These are phyloP conservation scores for Cotesia glomerata DNA, from an alignment of 1,140 invertebrate genomes.

Conservation along the genomic window DNA sequence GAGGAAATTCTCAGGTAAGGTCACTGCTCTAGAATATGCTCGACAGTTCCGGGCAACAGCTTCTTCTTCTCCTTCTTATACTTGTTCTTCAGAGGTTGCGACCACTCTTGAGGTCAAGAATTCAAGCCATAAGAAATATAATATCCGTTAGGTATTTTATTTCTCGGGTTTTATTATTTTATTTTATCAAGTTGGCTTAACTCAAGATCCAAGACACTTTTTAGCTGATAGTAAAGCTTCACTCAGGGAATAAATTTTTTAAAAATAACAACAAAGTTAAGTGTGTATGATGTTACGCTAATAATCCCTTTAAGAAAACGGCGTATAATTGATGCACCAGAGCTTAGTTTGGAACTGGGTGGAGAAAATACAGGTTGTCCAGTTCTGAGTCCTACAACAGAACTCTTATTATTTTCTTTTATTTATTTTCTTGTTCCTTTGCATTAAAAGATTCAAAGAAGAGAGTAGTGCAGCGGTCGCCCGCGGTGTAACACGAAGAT, in stretches of 20 bases:
- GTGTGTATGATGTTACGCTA: constrained; percentile 41
- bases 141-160: constrained; percentile 5
- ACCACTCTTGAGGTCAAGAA: constrained; percentile 11
- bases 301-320: constrained; percentile 56
- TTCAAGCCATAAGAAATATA: background rate
- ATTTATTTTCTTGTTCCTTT: constrained; percentile 48
- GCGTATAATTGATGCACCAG: constrained; percentile 57
- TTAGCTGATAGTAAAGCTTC: background rate
- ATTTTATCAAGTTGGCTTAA: too few species aligned
- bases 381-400: constrained; percentile 25
- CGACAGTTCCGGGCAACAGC: constrained; percentile 3
- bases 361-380: constrained; percentile 64
- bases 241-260: background rate
- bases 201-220: too few species aligned
- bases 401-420: too few species aligned
- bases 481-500: constrained; percentile 61
- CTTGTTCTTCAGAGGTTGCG: constrained; percentile 5
- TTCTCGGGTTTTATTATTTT: too few species aligned
- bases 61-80: background rate
- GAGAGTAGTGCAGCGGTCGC: constrained; percentile 46
- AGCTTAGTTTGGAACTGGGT: constrained; percentile 56
- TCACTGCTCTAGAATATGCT: constrained; percentile 18
- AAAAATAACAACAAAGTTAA: background rate
- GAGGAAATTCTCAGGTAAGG: constrained; percentile 13
- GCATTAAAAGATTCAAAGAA: constrained; percentile 35